These are phyloP conservation scores for Anneissia japonica DNA, from an alignment of 35 echinoderm and acorn worm genomes.

Conservation along the genomic window DNA sequence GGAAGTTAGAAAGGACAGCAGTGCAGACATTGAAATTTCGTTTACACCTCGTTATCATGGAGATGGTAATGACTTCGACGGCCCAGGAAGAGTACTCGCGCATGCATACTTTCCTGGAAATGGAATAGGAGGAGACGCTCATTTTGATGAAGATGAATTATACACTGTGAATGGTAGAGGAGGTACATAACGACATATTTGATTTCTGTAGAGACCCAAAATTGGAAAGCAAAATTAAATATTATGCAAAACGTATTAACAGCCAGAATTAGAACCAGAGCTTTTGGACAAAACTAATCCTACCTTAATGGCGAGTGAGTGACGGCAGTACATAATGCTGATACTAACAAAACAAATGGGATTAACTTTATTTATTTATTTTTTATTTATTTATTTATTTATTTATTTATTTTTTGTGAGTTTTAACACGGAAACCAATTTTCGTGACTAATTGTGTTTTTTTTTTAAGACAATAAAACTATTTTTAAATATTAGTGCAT, in stretches of 20 bases:
- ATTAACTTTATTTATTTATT: not conserved
- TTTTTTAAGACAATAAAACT: too few species aligned
- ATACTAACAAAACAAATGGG: not conserved
- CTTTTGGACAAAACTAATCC: not conserved
- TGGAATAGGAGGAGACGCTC: conserved; percentile 53
- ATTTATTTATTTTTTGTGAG: not conserved
- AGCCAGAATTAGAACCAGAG: too few species aligned
- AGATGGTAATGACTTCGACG: conserved; percentile 80
- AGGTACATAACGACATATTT: too few species aligned
- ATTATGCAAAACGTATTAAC: not conserved
- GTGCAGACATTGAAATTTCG: conserved; percentile 58
- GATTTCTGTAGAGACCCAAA: not conserved
- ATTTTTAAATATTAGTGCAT: too few species aligned
- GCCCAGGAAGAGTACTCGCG: conserved; percentile 47
- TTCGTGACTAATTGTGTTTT: not conserved
- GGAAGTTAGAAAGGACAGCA: not conserved
- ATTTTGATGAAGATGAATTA: conserved; percentile 74
- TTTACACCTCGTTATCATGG: conserved; percentile 49
- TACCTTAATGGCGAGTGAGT: not conserved
- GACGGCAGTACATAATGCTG: not conserved
- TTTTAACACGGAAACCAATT: not conserved
- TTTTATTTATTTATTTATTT: not conserved
- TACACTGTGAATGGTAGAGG: conserved; percentile 25
- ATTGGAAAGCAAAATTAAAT: not conserved
- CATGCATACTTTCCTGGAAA: conserved; percentile 67